Conservation (phyloP, 2,888 invertebrate genomes). For the Galerucella nymphaeae region DNA sequence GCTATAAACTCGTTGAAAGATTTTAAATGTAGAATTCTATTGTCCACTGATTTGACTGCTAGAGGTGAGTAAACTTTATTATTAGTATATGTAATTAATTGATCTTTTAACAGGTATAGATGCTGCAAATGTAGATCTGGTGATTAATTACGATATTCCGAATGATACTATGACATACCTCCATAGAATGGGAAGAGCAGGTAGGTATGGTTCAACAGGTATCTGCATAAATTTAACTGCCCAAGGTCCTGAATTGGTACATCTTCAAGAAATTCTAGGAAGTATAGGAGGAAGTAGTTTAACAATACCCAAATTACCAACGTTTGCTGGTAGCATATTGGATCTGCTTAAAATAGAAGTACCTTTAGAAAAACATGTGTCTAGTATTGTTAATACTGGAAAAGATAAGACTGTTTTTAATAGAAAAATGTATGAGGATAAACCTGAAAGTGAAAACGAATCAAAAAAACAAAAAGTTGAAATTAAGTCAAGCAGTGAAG, state of each 20-base stretch:
- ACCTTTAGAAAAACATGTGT: slow-evolving; percentile 52
- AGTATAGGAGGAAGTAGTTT: slow-evolving; percentile 69
- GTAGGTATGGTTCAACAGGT: slow-evolving; percentile 90
- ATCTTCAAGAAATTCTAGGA: slow-evolving; percentile 70
- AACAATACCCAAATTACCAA: slow-evolving; percentile 66
- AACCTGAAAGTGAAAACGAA: slow-evolving; percentile 36
- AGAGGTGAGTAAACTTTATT: slow-evolving; percentile 70
- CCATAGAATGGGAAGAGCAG: slow-evolving; percentile 95
- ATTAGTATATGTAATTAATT: neutral
- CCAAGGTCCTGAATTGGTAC: slow-evolving; percentile 72
- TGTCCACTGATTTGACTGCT: slow-evolving; percentile 92
- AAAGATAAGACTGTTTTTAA: neutral
- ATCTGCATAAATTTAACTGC: slow-evolving; percentile 80
- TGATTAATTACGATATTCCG: slow-evolving; percentile 93
- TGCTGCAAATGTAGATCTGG: slow-evolving; percentile 90
- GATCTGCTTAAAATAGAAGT: slow-evolving; percentile 57
- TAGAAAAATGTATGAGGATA: neutral
- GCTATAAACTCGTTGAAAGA: slow-evolving; percentile 82
- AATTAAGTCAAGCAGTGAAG: slow-evolving; percentile 9
- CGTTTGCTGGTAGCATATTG: slow-evolving; percentile 51
- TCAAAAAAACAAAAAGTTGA: slow-evolving; percentile 7
- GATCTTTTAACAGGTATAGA: slow-evolving; percentile 71
- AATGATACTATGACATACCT: slow-evolving; percentile 84
- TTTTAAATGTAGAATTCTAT: slow-evolving; percentile 84
- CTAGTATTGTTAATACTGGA: slow-evolving; percentile 45